Conservation (phyloP, 1,140 invertebrate species). For the Tetramorium parvispinum region DNA sequence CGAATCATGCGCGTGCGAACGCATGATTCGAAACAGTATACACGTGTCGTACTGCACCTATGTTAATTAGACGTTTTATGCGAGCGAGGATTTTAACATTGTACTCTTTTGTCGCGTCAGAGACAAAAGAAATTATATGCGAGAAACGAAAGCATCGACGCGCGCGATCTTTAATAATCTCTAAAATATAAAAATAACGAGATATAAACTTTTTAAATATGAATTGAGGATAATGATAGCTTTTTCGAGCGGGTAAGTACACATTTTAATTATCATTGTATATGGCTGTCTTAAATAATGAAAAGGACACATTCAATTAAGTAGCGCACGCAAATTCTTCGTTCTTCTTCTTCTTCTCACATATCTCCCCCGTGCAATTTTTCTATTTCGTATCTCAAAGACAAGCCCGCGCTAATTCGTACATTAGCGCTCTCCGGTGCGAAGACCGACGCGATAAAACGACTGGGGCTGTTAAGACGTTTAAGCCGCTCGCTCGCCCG, state of each 20-base stretch:
- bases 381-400: conserved; percentile 32
- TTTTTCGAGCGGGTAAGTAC: background rate
- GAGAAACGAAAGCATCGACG: background rate
- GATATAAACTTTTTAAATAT: no score
- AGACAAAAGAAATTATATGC: background rate
- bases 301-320: conserved; percentile 1
- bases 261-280: background rate
- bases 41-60: conserved; percentile 29
- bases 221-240: no score
- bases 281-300: background rate
- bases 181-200: no score
- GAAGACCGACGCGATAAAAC: conserved; percentile 41
- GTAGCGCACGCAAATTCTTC: background rate
- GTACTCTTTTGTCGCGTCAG: no score
- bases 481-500: conserved; percentile 51
- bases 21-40: background rate
- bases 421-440: conserved; percentile 47
- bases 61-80: conserved; percentile 47
- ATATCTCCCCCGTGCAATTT: conserved; percentile 21
- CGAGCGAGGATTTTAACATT: background rate
- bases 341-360: background rate
- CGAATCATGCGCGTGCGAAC: conserved; percentile 33
- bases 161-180: no score
- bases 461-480: conserved; percentile 51
- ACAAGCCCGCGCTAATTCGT: conserved; percentile 47